Base-by-base conservation (phyloP, 2,888 invertebrate species). In the Rhingia rostrata region DNA sequence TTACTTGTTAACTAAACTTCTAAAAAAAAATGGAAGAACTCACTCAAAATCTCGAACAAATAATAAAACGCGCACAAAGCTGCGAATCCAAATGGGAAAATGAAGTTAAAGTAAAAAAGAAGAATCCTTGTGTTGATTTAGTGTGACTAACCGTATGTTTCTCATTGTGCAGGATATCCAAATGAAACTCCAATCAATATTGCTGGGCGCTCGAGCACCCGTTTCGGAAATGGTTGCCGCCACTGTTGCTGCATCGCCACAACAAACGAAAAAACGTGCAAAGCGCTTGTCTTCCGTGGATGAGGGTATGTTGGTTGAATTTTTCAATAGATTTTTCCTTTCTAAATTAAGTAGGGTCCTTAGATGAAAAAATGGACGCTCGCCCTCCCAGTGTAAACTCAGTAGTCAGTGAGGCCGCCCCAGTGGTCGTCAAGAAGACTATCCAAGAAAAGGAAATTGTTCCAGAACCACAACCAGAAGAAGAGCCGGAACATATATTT, bases 211-310 rank as follows among this genome's bases (percentile, higher is more conserved):
- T 7, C 41, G 39, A 33, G 51, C 45, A 49, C 35, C 33, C 3
- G 4, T 43, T 49, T 12, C 33, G 7, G 39, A 54, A 6, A 9
- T 37, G 14, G 35, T 37, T 35, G 32, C 54, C 10, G 32, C 30
- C 22, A 4, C 60, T 9, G 33, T 9, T 35, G 67, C 53, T 12
- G 78, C 86, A 30, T 90, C 90, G 1, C 91, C 90, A 6, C 90
- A 90, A 60, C 90, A 90, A 51, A 88, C 86, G 6, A 90, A 90
- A 60, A 91, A 91, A 64, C 89, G 90, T 0, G 54, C 87, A 0
- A 91, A 91, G 64, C 90, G 89, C 0, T 74, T 91, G 3, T 61
- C 88, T 10, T 84, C 88, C 4, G 66, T 58, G 9, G 91, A 80
- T 45, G 89, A 90, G 10, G 79, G 86, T 87, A 81, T 81, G 77